phyloP scores from a whole-genome alignment of 1,140 invertebrate genomes.

The Littorina saxatilis region DNA sequence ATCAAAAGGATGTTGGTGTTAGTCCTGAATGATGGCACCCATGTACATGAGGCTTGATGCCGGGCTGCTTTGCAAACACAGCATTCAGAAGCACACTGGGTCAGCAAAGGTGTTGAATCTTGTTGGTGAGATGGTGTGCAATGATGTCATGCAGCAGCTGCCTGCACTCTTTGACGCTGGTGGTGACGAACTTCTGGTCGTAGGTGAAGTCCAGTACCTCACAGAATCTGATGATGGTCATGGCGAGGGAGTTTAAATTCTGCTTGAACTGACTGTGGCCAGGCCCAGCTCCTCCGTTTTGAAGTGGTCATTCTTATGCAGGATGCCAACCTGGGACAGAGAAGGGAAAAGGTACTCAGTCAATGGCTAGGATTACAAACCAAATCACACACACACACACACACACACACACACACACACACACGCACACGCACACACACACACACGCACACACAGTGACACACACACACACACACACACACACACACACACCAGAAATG shows the following conservation, averaged over 20 bases:
- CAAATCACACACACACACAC: too few species aligned
- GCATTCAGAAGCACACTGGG: conserved; percentile 84
- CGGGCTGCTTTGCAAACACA: conserved; percentile 81
- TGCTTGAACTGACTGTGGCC: conserved; percentile 80
- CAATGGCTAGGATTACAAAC: too few species aligned
- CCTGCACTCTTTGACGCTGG: conserved; percentile 82
- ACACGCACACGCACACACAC: too few species aligned
- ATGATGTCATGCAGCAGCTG: conserved; percentile 85
- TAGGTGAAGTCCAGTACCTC: conserved; percentile 93
- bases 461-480: background rate
- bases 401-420: too few species aligned
- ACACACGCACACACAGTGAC: too few species aligned
- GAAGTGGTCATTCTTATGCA: conserved; percentile 90
- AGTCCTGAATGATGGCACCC: too few species aligned
- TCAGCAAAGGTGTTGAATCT: conserved; percentile 90
- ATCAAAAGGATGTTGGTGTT: too few species aligned
- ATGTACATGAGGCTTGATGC: too few species aligned
- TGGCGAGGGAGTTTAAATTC: conserved; percentile 82
- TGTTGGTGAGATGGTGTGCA: conserved; percentile 89
- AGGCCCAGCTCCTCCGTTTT: conserved; percentile 84
- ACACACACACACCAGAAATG: background rate
- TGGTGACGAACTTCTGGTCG: conserved; percentile 85
- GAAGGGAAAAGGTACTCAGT: too few species aligned
- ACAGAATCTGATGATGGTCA: conserved; percentile 90
- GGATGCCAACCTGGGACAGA: conserved; percentile 81